Evolutionary conservation across 2,888 invertebrate genomes (phyloP), one percentile per base, ranked within the genome.

Genomic region (Leuctra nigra): DNA sequence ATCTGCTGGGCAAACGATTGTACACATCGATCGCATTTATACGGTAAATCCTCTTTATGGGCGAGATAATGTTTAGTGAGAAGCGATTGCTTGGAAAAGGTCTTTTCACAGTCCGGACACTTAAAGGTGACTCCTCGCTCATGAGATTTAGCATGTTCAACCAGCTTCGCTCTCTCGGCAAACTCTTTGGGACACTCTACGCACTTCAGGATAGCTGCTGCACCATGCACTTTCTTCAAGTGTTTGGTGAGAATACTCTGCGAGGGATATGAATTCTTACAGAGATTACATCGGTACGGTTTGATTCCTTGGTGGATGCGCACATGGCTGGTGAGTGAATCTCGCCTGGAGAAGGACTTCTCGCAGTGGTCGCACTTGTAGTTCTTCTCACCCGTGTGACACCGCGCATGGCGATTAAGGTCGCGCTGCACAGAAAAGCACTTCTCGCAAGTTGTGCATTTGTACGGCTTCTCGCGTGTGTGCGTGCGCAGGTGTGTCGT

Each of bases 81-180:
- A 9, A n/a, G 13, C 18, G 22, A 13, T 35, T 50, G 50, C 22
- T 50, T 50, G 35, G 50, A 18, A 75, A 98, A 98, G 4, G 96
- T 91, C 68, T 95, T 89, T 58, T 92, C 93, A 75, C 98, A 98
- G 44, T 96, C 83, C 1, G 95, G 95, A 35, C 50, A 50, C 50
- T 50, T 33, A 35, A 35, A 50, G 2, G 22, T 11, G 50, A 35
- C 20, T 18, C 3, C 44, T n/a, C 11, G 22, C 22, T 44, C 44
- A 3, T 29, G 29, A 29, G 11, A 29, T 11, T 9, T 20, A 20
- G n/a, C 23, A 9, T 20, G 22, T 23, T 20, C 44, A 1, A 23
- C 23, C 9, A 20, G 44, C n/a, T 13, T 20, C 1, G 20, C 7
- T 4, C 2, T 20, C 4, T 7, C 41, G 4, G 14, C 14, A 4